Percentiles rank a stretch among this genome's conserved stretches.
phyloP scores from a whole-genome alignment of 2,797 vertebrate species.

The Cryptoblepharus egeriae region DNA sequence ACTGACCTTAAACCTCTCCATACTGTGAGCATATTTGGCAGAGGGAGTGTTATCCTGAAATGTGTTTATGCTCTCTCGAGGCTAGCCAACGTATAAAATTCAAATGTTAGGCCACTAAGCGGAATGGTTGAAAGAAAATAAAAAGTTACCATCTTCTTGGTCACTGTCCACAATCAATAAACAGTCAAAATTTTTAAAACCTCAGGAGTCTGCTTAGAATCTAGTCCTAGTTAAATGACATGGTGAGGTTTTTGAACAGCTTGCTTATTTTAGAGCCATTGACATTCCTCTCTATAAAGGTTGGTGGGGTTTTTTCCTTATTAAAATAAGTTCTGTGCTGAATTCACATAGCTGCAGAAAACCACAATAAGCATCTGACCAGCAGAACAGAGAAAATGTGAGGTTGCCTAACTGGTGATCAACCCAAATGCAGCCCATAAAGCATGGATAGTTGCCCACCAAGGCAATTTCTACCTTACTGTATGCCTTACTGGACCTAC shows the following conservation, averaged over 20 bases:
- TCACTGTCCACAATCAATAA: conserved; percentile 57
- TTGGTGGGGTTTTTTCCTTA: conserved; percentile 22
- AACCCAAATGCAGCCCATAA: not conserved
- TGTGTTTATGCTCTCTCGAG: conserved; percentile 15
- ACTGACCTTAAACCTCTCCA: conserved; percentile 41
- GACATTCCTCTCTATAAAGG: conserved; percentile 30
- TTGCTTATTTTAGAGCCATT: conserved; percentile 59
- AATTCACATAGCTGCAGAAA: conserved; percentile 47
- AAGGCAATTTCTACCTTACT: not conserved
- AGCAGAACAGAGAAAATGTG: conserved; percentile 16
- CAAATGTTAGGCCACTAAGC: conserved; percentile 32
- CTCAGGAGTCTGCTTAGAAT: conserved; percentile 20
- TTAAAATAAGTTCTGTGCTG: conserved; percentile 47
- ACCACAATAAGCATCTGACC: conserved; percentile 19
- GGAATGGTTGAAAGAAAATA: conserved; percentile 36
- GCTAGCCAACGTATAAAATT: conserved; percentile 35
- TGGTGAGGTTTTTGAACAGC: conserved; percentile 51
- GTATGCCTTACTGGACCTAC: not conserved
- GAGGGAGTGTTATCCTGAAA: conserved; percentile 33
- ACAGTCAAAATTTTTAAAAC: conserved; percentile 42
- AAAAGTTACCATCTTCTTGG: conserved; percentile 46
- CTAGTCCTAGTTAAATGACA: conserved; percentile 45
- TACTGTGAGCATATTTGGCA: conserved; percentile 33
- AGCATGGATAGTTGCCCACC: not conserved
- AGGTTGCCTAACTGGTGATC: not conserved